These are phyloP conservation scores for Perizoma affinitatum DNA, from an alignment of 2,888 invertebrate species.

Conservation along the genomic window DNA sequence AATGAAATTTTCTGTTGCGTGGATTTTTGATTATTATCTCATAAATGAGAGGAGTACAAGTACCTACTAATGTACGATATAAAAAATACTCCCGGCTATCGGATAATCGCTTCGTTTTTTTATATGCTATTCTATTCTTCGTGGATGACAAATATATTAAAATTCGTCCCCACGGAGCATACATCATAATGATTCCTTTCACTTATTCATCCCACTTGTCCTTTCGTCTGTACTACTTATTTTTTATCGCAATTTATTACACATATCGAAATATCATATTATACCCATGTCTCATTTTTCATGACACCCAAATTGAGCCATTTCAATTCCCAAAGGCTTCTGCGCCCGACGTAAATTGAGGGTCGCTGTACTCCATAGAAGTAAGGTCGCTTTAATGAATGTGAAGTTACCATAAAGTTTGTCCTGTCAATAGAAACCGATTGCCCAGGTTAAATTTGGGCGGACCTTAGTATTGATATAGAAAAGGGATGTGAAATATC, in stretches of 20 bases:
- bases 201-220: conserved; percentile 30
- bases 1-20: conserved; percentile 53
- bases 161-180: not conserved
- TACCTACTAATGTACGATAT: not conserved
- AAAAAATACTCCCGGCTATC: not conserved
- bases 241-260: conserved; percentile 35
- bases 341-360: conserved; percentile 46
- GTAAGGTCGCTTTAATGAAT: conserved; percentile 24
- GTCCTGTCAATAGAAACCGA: conserved; percentile 22
- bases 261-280: conserved; percentile 37
- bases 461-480: conserved; percentile 7
- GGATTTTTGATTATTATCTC: conserved; percentile 38
- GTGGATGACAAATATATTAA: not conserved
- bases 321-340: conserved; percentile 48
- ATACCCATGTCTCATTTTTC: conserved; percentile 49
- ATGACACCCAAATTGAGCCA: conserved; percentile 50
- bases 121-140: not conserved
- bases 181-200: conserved; percentile 22
- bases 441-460: conserved; percentile 22
- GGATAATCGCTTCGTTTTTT: no score
- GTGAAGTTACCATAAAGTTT: conserved; percentile 20
- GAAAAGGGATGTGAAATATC: conserved; percentile 7
- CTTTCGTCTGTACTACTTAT: conserved; percentile 28
- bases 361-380: conserved; percentile 28
- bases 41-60: not conserved